phyloP scores from a whole-genome alignment of 2,888 invertebrate species.

The Parelbella ahira region DNA sequence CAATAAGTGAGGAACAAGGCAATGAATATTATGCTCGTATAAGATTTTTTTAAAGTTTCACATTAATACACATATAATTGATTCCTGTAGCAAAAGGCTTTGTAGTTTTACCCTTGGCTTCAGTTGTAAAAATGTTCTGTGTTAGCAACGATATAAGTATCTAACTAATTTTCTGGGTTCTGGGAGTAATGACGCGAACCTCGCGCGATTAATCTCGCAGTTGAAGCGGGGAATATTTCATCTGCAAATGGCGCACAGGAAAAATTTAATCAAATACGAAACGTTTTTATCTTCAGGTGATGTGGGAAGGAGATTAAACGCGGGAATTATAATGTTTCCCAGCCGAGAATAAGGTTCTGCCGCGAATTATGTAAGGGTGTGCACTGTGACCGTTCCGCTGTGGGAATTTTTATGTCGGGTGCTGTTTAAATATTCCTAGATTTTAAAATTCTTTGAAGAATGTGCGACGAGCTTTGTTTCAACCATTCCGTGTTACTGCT shows the following conservation, averaged over 20 bases:
- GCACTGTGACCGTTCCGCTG: not conserved
- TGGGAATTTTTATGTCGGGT: conserved; percentile 13
- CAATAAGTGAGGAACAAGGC: no score
- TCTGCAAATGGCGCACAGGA: conserved; percentile 25
- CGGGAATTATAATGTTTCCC: conserved; percentile 21
- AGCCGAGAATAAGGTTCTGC: conserved; percentile 5
- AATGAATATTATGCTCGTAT: no score
- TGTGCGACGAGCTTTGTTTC: conserved; percentile 6
- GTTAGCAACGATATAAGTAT: conserved; percentile 4
- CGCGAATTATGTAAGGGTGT: no score
- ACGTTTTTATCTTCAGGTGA: conserved; percentile 23
- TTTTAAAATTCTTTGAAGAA: conserved; percentile 16
- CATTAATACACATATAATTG: no score
- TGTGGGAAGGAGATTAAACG: conserved; percentile 25
- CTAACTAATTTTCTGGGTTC: conserved; percentile 16
- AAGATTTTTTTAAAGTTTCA: no score
- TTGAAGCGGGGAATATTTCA: conserved; percentile 22
- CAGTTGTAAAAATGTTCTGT: no score
- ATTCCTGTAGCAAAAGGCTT: no score
- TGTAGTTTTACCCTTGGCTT: no score
- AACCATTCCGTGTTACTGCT: conserved; percentile 17
- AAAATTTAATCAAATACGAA: conserved; percentile 25
- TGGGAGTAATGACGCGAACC: conserved; percentile 15
- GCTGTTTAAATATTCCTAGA: conserved; percentile 3
- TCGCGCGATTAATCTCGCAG: conserved; percentile 17